Evolutionary conservation across 2,113 vertebrate species (phyloP).

Genomic region (Euleptes europaea): DNA sequence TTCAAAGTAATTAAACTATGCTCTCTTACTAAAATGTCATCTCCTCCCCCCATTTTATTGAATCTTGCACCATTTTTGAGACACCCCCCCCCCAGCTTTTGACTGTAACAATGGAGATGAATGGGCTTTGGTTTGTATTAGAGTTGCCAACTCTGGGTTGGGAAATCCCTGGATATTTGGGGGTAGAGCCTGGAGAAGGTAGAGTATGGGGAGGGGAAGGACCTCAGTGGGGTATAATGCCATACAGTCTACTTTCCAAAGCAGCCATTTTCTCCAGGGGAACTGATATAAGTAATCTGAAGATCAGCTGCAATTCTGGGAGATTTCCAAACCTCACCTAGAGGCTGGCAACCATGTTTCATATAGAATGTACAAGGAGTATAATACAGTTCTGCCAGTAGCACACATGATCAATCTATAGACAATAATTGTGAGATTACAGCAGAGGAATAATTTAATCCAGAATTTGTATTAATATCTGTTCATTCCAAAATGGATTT

Average conservation of each 20-base stretch:
- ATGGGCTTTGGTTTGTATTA: constrained; percentile 14
- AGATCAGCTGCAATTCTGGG: too few relatives aligned
- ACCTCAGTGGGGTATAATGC: too few relatives aligned
- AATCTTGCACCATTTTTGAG: constrained; percentile 24
- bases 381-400: constrained; percentile 10
- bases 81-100: constrained; percentile 51
- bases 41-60: not conserved
- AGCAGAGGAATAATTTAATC: constrained; percentile 17
- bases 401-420: not conserved
- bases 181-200: too few relatives aligned
- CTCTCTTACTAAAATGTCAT: not conserved
- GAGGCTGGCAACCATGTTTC: too few relatives aligned
- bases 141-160: too few relatives aligned
- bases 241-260: too few relatives aligned
- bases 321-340: too few relatives aligned
- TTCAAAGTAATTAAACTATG: constrained; percentile 35
- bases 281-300: too few relatives aligned
- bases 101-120: constrained; percentile 40
- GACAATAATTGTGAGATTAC: constrained; percentile 25
- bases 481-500: constrained; percentile 47
- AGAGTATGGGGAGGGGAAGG: too few relatives aligned
- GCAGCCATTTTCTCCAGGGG: too few relatives aligned
- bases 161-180: too few relatives aligned
- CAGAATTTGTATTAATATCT: not conserved
- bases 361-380: not conserved